Conservation (phyloP, 2,113 vertebrate genomes). For the Gymnorhina tibicen region DNA sequence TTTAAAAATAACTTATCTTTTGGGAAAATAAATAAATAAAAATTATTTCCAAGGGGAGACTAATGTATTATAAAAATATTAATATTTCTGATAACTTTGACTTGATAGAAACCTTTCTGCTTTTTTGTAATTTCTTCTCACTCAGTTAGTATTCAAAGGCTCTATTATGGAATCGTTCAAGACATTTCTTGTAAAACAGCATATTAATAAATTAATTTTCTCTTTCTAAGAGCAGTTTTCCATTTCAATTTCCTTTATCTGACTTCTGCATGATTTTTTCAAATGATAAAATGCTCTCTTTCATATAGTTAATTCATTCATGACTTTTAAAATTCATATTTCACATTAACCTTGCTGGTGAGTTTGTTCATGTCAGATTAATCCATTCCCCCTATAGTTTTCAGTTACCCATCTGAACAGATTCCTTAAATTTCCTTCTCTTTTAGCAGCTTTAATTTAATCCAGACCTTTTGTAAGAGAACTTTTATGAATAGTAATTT, state of each 20-base stretch:
- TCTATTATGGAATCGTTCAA: background rate
- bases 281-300: slow-evolving; percentile 44
- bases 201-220: slow-evolving; percentile 51
- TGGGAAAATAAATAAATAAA: background rate
- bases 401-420: background rate
- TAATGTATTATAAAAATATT: background rate
- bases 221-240: slow-evolving; percentile 41
- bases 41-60: background rate
- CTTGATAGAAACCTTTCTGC: background rate
- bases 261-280: slow-evolving; percentile 43
- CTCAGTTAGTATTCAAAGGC: slow-evolving; percentile 8
- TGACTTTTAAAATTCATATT: slow-evolving; percentile 28
- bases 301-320: slow-evolving; percentile 28
- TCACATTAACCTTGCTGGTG: background rate
- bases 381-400: background rate
- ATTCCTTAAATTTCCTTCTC: background rate
- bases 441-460: slow-evolving; percentile 16
- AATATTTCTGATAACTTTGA: slow-evolving; percentile 24
- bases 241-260: slow-evolving; percentile 25
- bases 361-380: background rate
- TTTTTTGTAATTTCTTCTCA: slow-evolving; percentile 20
- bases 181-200: slow-evolving; percentile 24
- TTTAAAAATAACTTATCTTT: background rate
- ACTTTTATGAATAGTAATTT: background rate
- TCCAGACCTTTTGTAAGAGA: background rate